These are phyloP conservation scores for Schizopygopsis pylzovi DNA, from an alignment of 2,797 vertebrate species.

Conservation along the genomic window DNA sequence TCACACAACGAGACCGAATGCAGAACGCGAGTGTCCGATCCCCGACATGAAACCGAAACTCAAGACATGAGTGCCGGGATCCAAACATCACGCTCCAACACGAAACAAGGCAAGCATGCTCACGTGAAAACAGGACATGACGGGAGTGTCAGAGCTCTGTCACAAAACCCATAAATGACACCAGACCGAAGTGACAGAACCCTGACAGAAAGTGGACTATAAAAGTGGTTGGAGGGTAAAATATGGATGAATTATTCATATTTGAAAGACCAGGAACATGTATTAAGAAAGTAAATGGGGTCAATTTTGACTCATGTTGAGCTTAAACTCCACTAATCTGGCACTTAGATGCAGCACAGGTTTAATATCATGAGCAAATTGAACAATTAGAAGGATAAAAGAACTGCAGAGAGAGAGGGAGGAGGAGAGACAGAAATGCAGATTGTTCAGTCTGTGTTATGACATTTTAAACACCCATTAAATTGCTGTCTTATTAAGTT, in stretches of 20 bases:
- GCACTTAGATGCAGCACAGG: background rate
- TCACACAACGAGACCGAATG: too few relatives aligned
- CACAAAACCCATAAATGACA: too few relatives aligned
- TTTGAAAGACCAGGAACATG: background rate
- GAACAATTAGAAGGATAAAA: slow-evolving; percentile 28
- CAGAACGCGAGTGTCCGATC: too few relatives aligned
- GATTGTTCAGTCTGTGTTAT: slow-evolving; percentile 14
- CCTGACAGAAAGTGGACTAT: background rate
- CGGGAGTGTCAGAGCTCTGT: too few relatives aligned
- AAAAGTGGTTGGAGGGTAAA: background rate
- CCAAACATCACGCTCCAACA: too few relatives aligned
- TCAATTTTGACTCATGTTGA: slow-evolving; percentile 24
- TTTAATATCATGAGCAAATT: slow-evolving; percentile 14
- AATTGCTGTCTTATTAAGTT: slow-evolving; percentile 17
- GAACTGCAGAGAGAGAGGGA: slow-evolving; percentile 6
- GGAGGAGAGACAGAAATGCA: slow-evolving; percentile 11
- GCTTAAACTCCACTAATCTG: slow-evolving; percentile 23
- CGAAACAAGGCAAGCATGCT: too few relatives aligned
- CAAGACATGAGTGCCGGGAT: too few relatives aligned
- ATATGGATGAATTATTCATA: background rate
- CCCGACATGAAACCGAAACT: too few relatives aligned
- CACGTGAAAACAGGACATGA: too few relatives aligned
- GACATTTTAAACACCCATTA: slow-evolving; percentile 42
- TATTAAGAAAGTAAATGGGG: slow-evolving; percentile 24
- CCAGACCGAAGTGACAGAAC: too few relatives aligned